A percentile compares a stretch with the other conserved stretches of the same genome.
Conservation (phyloP, 2,888 invertebrate species). For the Ernsta delagoae region DNA sequence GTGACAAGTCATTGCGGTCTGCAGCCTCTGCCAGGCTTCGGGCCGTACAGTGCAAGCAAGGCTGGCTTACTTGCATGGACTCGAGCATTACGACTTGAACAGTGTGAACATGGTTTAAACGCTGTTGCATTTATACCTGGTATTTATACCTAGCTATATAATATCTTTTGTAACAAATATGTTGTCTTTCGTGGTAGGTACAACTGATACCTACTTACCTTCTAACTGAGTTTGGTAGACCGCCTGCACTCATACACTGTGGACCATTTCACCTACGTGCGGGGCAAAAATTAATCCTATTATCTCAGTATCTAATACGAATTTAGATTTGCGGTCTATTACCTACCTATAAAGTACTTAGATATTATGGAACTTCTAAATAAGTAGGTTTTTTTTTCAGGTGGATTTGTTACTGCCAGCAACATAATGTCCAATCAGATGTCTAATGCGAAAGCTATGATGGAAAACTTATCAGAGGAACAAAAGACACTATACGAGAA, state of each 20-base stretch:
- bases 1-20: slow-evolving; percentile 93
- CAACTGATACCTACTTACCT: no score
- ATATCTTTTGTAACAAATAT: no score
- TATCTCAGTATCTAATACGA: no score
- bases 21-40: slow-evolving; percentile 89
- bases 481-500: slow-evolving; percentile 86
- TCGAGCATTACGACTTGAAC: slow-evolving; percentile 89
- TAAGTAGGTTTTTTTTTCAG: slow-evolving; percentile 59
- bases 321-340: no score
- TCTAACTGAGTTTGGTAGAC: no score
- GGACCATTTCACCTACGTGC: no score
- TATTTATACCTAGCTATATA: no score
- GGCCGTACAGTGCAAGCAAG: slow-evolving; percentile 93
- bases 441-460: slow-evolving; percentile 87
- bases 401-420: slow-evolving; percentile 89
- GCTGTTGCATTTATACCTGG: slow-evolving; percentile 90
- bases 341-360: no score
- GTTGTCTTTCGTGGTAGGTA: no score
- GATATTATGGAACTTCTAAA: no score
- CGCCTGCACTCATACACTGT: no score
- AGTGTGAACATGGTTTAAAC: slow-evolving; percentile 88
- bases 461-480: slow-evolving; percentile 85
- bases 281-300: no score
- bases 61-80: slow-evolving; percentile 90
- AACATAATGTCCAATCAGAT: slow-evolving; percentile 88